These are phyloP conservation scores for Panurus biarmicus DNA, from an alignment of 2,113 vertebrate species.

Conservation along the genomic window DNA sequence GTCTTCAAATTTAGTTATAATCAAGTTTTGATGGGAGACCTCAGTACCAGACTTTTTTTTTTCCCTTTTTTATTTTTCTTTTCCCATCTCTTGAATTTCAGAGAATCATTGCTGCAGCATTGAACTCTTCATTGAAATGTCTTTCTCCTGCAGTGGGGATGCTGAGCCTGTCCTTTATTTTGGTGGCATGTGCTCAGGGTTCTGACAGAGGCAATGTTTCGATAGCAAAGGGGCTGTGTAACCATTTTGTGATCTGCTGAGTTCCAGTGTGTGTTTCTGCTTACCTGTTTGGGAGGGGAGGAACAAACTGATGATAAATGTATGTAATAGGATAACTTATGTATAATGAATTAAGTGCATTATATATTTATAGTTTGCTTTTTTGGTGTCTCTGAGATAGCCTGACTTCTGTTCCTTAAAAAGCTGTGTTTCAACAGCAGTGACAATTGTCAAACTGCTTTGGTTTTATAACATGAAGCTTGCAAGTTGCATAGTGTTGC, in stretches of 20 bases:
- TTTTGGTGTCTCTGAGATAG: neutral
- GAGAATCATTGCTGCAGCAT: neutral
- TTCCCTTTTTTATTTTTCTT: too few relatives aligned
- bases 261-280: neutral
- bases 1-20: neutral
- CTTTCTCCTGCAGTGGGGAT: neutral
- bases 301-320: neutral
- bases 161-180: neutral
- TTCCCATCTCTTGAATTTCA: neutral
- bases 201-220: neutral
- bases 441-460: neutral
- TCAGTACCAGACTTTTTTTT: neutral
- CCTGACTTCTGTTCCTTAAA: neutral
- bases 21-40: neutral
- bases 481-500: neutral
- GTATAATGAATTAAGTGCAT: conserved; percentile 47
- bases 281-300: neutral
- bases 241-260: neutral
- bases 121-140: neutral
- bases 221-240: accelerated
- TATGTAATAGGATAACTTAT: conserved; percentile 44
- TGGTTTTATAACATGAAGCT: neutral
- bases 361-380: conserved; percentile 41
- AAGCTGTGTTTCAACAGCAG: neutral
- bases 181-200: neutral